Base-by-base conservation (phyloP, 2,888 invertebrate genomes). In the Cyrtodaria siliqua region DNA sequence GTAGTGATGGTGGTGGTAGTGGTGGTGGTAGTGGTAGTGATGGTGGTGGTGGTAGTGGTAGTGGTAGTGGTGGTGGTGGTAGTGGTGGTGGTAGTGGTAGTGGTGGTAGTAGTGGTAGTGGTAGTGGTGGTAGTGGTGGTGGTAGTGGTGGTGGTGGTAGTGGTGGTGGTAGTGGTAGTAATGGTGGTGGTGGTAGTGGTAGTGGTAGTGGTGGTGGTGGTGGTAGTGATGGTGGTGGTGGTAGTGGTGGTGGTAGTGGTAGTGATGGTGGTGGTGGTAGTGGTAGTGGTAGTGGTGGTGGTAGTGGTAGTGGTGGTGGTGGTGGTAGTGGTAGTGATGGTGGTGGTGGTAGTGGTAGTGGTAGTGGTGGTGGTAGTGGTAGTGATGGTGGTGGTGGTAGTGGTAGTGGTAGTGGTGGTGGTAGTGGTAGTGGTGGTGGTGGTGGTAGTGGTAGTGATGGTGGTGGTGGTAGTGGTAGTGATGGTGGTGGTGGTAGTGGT, bases 391-490 rank as follows among this genome's bases (percentile, higher is more conserved):
- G 68, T 52, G 49, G 68, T 50, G 49, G 68, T 60, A 60, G 68
- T 50, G 49, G 68, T 38, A 68, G 68, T 63, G 60, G 68, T 50
- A 68, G 68, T 60, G 60, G 68, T 50, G 60, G 68, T 60, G 60
- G 68, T 60, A 68, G 68, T 60, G 49, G 68, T 50, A 68, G 68
- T 50, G 60, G 68, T 38, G 60, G 60, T 38, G 60, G 68, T 61
- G 52, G 69, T 61, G 52, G 61, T 53, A 61, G 61, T 59, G 52
- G 69, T 40, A 66, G 72, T 66, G 66, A 60, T 53, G 66, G 66
- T 50, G 66, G 72, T 66, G 66, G 66, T 66, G 66, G 72, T 66
- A 66, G 72, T 60, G 66, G 72, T 66, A 66, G 72, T 60, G 66
- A 60, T 29, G 66, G 72, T 42, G 63, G 56, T 44, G 63, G 62